These are phyloP conservation scores for Lates calcarifer DNA, from an alignment of 2,113 vertebrate species.

Conservation along the genomic window DNA sequence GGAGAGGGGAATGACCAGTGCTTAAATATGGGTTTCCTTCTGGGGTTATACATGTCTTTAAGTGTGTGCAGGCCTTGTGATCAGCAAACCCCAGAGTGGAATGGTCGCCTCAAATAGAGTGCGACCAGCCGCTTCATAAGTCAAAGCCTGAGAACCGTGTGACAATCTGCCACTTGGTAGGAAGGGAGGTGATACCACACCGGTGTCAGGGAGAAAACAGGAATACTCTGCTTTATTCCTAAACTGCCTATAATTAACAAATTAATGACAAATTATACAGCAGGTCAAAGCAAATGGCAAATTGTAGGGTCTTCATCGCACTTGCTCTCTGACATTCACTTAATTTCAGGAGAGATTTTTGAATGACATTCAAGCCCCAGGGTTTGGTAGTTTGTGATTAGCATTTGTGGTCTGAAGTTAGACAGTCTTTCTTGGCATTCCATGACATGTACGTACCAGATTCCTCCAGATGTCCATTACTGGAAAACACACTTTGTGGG, in stretches of 20 bases:
- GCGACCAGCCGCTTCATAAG: slow-evolving; percentile 55
- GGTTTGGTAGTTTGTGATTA: slow-evolving; percentile 54
- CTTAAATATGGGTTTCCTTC: slow-evolving; percentile 76
- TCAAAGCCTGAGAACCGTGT: slow-evolving; percentile 64
- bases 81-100: slow-evolving; percentile 60
- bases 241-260: slow-evolving; percentile 48
- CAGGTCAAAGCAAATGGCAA: slow-evolving; percentile 50
- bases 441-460: slow-evolving; percentile 37
- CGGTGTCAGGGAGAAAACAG: slow-evolving; percentile 37
- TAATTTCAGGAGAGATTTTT: slow-evolving; percentile 51
- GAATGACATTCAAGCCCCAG: slow-evolving; percentile 40
- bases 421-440: slow-evolving; percentile 36
- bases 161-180: slow-evolving; percentile 42
- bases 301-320: slow-evolving; percentile 25
- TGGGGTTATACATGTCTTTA: slow-evolving; percentile 69
- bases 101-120: slow-evolving; percentile 67
- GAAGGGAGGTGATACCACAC: slow-evolving; percentile 45
- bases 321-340: slow-evolving; percentile 27
- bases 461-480: slow-evolving; percentile 40
- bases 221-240: slow-evolving; percentile 27
- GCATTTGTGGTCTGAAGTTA: slow-evolving; percentile 23
- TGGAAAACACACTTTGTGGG: background rate
- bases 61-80: slow-evolving; percentile 70
- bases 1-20: slow-evolving; percentile 66
- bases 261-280: slow-evolving; percentile 55